These are phyloP conservation scores for Sylvia atricapilla DNA, from an alignment of 2,113 vertebrate genomes.

Conservation along the genomic window DNA sequence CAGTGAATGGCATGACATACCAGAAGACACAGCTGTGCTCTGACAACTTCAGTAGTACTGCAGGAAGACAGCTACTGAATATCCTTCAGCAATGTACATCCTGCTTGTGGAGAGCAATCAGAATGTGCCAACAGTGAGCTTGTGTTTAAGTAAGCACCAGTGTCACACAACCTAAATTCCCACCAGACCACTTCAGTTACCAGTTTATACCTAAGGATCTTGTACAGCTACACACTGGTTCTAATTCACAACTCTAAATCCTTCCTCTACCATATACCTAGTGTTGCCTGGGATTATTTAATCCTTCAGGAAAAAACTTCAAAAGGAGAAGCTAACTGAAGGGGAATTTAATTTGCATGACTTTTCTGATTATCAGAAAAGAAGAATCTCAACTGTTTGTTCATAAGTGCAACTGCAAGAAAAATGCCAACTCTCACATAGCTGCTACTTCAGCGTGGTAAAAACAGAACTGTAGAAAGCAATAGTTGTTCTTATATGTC, in stretches of 20 bases:
- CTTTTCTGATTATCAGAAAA: background rate
- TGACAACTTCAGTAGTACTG: background rate
- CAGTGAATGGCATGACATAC: background rate
- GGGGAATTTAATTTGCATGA: background rate
- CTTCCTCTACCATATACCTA: background rate
- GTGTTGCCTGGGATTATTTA: background rate
- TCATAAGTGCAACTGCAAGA: background rate
- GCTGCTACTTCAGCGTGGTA: background rate
- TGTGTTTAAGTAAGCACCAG: background rate
- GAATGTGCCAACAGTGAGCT: background rate
- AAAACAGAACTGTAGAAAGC: background rate
- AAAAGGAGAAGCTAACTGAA: background rate
- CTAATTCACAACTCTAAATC: background rate
- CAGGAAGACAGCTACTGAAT: background rate
- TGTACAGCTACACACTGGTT: background rate
- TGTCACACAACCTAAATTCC: background rate
- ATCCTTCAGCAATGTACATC: fast-evolving
- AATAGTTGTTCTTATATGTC: background rate
- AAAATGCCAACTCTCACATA: background rate
- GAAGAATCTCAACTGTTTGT: background rate
- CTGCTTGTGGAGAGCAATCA: background rate
- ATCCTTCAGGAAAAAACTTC: background rate
- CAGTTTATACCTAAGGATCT: background rate
- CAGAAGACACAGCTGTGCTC: background rate
- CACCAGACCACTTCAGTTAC: background rate